These are phyloP conservation scores for Eurystomus gularis DNA, from an alignment of 2,113 vertebrate species.

Conservation along the genomic window DNA sequence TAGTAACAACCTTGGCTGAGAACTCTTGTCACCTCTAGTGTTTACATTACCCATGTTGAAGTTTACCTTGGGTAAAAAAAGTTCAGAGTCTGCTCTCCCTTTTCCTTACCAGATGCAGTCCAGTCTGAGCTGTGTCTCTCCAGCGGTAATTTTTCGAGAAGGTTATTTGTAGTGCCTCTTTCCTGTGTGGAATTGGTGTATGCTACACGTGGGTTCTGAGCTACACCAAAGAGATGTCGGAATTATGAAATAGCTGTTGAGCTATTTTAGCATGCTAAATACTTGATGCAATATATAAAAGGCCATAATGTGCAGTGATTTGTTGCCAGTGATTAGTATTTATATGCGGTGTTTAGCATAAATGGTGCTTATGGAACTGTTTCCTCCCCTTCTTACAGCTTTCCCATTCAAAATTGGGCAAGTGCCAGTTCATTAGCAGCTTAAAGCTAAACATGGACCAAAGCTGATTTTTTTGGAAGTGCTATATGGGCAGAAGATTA, in stretches of 20 bases:
- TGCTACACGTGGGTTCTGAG: background rate
- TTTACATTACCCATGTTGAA: background rate
- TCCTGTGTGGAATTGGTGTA: background rate
- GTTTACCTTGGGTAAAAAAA: background rate
- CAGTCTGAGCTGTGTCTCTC: background rate
- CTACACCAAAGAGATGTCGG: background rate
- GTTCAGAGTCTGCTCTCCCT: background rate
- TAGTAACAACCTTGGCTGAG: background rate
- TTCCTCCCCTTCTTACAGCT: background rate
- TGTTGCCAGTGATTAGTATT: slow-evolving; percentile 4
- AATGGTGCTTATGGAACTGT: background rate
- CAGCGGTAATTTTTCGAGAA: background rate
- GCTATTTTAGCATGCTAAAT: background rate
- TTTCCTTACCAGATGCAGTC: background rate
- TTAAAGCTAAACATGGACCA: background rate
- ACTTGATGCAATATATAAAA: slow-evolving; percentile 2
- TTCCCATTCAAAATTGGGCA: background rate
- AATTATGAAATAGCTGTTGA: background rate
- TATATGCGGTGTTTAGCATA: slow-evolving; percentile 14
- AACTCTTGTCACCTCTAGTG: background rate
- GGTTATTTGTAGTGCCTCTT: background rate
- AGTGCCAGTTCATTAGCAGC: background rate
- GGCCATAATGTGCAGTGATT: slow-evolving; percentile 12
- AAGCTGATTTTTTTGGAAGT: background rate
- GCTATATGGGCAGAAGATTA: background rate